Evolutionary conservation across 2,888 invertebrate species (phyloP), one percentile per base, ranked within the genome.

Genomic region (Trichogramma evanescens): DNA sequence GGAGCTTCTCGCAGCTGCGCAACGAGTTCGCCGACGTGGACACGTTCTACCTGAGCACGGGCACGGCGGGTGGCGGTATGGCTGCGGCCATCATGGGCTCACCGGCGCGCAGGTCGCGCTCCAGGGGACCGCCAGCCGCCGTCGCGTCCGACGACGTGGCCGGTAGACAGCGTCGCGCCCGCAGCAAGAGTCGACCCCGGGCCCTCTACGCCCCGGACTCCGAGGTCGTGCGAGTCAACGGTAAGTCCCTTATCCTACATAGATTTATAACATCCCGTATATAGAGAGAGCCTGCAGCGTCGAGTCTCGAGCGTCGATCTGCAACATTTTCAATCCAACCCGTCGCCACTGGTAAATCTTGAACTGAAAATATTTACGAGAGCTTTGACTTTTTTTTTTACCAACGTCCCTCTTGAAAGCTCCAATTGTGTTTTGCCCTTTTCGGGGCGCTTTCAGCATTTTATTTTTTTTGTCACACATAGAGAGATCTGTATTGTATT

Each of bases 11-110:
- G 0, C 95, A 95, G 72, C 80, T 96, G 56, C 85, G 95, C 53
- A 93, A 94, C 76, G 95, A 95, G 75, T 93, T 94, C 73, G 89
- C 91, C 9, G 93, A 93, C 71, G 88, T 93, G 57, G 93, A 94
- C 75, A 93, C 93, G 4, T 95, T 95, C 79, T 93, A 93, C 76
- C 81, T 94, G 73, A 88, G 89, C 8, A 80, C 80, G 4, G 83
- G 83, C 2, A 70, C 79, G 45, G 71, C 71, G 1, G 73, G 81
- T 8, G 74, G 81, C 6, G 83, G 79, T 72, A 76, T 80, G 71
- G 68, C 81, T n/a, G 70, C 74, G 38, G 70, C 71, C 26, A 26
- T 26, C 26, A 69, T 77, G 74, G 69, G 84, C 78, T 87, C 88
- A 0, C 87, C 88, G 0, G 83, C 86, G 46, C 79, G 88, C 66